Percentiles rank a stretch among this genome's conserved stretches.
These are phyloP conservation scores for Trematomus bernacchii DNA, from an alignment of 2,797 vertebrate genomes.

Conservation along the genomic window DNA sequence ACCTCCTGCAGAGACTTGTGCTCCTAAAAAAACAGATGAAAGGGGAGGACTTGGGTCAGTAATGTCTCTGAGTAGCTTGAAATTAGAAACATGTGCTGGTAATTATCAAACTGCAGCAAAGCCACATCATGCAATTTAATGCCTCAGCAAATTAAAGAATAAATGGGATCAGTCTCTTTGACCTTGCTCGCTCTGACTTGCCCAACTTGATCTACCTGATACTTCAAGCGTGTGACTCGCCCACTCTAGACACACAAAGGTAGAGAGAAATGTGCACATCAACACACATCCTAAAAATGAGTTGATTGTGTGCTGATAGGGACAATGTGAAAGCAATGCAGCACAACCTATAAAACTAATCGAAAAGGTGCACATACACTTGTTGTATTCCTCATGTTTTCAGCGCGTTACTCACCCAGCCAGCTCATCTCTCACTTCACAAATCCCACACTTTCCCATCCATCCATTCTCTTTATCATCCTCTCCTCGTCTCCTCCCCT, in stretches of 20 bases:
- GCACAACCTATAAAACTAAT: conserved; percentile 16
- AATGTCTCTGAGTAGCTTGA: conserved; percentile 84
- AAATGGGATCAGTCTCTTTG: conserved; percentile 85
- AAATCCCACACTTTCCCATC: conserved; percentile 87
- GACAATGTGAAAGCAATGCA: conserved; percentile 11
- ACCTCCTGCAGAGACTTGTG: conserved; percentile 19
- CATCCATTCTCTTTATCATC: conserved; percentile 75
- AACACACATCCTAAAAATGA: conserved; percentile 10
- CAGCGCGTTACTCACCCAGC: conserved; percentile 69
- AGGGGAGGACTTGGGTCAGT: conserved; percentile 87
- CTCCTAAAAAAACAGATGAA: conserved; percentile 68
- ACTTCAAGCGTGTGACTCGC: conserved; percentile 60
- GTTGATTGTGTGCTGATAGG: conserved; percentile 5
- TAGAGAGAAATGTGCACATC: conserved; percentile 5
- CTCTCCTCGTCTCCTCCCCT: conserved; percentile 55
- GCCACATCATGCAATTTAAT: conserved; percentile 87
- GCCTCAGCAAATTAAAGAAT: conserved; percentile 87
- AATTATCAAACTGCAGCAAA: conserved; percentile 89
- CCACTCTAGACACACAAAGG: conserved; percentile 18
- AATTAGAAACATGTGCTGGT: conserved; percentile 89
- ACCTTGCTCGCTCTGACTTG: conserved; percentile 82
- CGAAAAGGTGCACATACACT: conserved; percentile 12
- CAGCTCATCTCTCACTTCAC: conserved; percentile 94
- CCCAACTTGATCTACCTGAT: conserved; percentile 74
- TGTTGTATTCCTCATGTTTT: conserved; percentile 85